Conservation (phyloP, 2,888 invertebrate species). For the Branchellion lobata region DNA sequence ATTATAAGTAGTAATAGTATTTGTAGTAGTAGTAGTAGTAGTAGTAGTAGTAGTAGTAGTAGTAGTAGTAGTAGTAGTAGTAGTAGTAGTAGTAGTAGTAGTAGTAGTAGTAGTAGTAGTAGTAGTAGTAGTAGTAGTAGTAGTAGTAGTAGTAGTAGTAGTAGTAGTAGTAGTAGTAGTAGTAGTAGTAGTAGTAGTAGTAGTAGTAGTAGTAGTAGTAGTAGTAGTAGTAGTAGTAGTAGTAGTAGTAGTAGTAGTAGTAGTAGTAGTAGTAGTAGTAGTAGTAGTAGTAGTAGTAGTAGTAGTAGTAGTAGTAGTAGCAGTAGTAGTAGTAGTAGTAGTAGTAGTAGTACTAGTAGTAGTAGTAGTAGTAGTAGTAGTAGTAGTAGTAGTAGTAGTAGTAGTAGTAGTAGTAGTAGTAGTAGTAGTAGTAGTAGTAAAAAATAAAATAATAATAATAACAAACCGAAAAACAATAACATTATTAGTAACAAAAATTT, state of each 20-base stretch:
- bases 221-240: conserved; percentile 9
- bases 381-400: conserved; percentile 9
- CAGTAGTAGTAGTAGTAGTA: conserved; percentile 6
- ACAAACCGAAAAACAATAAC: too few species aligned
- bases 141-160: conserved; percentile 9
- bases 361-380: conserved; percentile 9
- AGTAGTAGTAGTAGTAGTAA: conserved; percentile 9
- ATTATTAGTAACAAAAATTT: too few species aligned
- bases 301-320: conserved; percentile 9
- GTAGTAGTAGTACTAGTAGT: conserved; percentile 5
- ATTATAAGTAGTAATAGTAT: too few species aligned
- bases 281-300: conserved; percentile 9
- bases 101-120: conserved; percentile 9
- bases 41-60: conserved; percentile 9
- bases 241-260: conserved; percentile 9
- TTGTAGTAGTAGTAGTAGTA: conserved; percentile 9
- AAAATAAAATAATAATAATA: not conserved
- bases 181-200: conserved; percentile 9
- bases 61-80: conserved; percentile 9
- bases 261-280: conserved; percentile 9
- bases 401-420: conserved; percentile 9
- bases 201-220: conserved; percentile 9
- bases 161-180: conserved; percentile 9
- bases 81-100: conserved; percentile 9
- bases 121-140: conserved; percentile 9